Base-by-base conservation (phyloP, 1,140 invertebrate genomes). In the Bradysia coprophila region DNA sequence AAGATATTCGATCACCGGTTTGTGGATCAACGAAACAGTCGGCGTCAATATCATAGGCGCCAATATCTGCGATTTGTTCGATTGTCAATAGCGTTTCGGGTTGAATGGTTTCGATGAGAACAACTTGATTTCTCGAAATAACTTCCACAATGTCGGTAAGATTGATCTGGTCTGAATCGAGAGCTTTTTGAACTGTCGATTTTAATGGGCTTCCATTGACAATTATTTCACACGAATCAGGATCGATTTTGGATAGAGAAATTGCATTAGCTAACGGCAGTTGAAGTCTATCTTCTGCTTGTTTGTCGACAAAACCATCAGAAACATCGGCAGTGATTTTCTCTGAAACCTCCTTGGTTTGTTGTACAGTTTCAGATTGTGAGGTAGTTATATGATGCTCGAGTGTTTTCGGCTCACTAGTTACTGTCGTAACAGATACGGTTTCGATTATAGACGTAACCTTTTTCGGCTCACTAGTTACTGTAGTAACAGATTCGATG, bases 1-100 rank as follows among this genome's bases (percentile, higher is more conserved):
- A 84, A 2, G 79, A 72, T 34, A 88, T 72, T 48, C 71, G 70
- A 39, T 75, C 68, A 36, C 74, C 75, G 13, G 81, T 80, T 45
- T 74, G 68, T 2, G 86, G 82, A 64, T 93, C 75, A 6, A 81
- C 60, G 53, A 93, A 93, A 50, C 72, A 70, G 44, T 78, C 74
- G 45, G 69, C 73, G 48, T 77, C 69, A 5, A 73, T 54, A 64
- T 91, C 77, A 55, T 79, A 90, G 24, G 81, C 71, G 37, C 81
- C 81, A 43, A 75, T 61, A 49, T 78, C 69, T 1, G 77, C 68
- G 21, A 89, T 63, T 51, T 70, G 68, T 52, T 77, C 68, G 28
- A 68, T 51, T 43, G 44, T 55, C 28, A 55, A 48, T 48, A 50
- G 46, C 66, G 55, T 57, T 15, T 22, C 47, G 11, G 50, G 41